These are phyloP conservation scores for Drosophila cardini DNA, from an alignment of 1,140 invertebrate species.

Conservation along the genomic window DNA sequence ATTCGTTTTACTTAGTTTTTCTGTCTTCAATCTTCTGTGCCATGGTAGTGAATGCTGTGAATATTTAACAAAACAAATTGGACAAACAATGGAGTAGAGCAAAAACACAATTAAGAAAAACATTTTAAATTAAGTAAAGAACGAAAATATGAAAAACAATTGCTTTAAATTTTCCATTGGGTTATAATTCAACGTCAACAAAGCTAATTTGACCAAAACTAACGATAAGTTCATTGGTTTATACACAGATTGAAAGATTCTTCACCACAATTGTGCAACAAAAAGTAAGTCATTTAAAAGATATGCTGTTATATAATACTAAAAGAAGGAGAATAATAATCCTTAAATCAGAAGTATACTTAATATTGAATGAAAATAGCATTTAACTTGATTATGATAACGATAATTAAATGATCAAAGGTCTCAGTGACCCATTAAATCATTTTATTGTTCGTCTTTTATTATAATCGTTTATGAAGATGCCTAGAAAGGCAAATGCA, in stretches of 20 bases:
- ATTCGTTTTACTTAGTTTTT: neutral
- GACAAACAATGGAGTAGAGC: neutral
- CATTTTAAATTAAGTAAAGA: neutral
- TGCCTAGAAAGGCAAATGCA: conserved; percentile 11
- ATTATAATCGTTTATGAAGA: conserved; percentile 6
- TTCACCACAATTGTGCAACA: too few species aligned
- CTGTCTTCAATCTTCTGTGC: neutral
- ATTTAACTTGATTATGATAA: neutral
- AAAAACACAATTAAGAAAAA: conserved; percentile 3
- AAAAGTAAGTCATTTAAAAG: too few species aligned
- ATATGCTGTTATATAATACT: too few species aligned
- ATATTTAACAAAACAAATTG: neutral
- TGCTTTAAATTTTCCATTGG: conserved; percentile 1
- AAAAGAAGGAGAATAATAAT: too few species aligned
- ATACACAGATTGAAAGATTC: too few species aligned
- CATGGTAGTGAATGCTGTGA: neutral
- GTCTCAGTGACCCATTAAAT: conserved; percentile 3
- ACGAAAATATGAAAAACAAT: conserved; percentile 12
- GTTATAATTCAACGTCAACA: neutral
- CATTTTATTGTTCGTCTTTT: conserved; percentile 5
- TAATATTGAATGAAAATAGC: neutral
- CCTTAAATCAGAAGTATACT: neutral
- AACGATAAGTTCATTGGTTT: neutral
- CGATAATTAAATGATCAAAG: conserved; percentile 19
- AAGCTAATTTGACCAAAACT: neutral